Base-by-base conservation (phyloP, 2,797 vertebrate genomes). In the Lithobates pipiens region DNA sequence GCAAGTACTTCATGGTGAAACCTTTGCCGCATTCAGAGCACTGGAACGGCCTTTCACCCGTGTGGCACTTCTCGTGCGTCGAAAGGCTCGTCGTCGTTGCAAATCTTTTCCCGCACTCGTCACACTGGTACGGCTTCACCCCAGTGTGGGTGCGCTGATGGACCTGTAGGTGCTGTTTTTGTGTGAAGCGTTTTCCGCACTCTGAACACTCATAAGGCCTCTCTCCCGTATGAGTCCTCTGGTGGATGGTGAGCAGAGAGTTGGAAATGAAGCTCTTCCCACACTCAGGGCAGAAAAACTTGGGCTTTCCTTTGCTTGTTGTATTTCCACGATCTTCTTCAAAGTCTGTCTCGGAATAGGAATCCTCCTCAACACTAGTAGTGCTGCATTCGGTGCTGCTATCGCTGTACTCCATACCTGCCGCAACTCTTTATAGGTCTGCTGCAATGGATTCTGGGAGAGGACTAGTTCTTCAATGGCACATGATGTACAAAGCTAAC, bases 311-410 rank as follows among this genome's bases (percentile, higher is more conserved):
- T 25, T 65, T 10, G 4, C 23, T n/a, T 39, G 39, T 39, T 39
- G 39, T 39, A 6, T 39, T 39, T 39, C 39, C 61, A n/a, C 3
- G 32, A 2, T 65, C 61, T 11, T 25, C 39, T 39, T 39, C 39
- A 8, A 65, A 25, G n/a, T 65, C 61, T 9, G n/a, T 9, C n/a
- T 65, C 61, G 6, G 16, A 73, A 15, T 7, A 13, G 39, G 88
- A 91, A 25, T 5, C 89, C 88, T 36, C 91, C 89, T 86, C 88
- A 87, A 88, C 77, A 88, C 88, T 91, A 91, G 50, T 54, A 21
- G 50, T 18, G 18, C 16, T 6, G 15, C 39, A 39, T 5, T 16
- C 18, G 3, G 15, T 18, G 50, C 18, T 2, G 34, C 50, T 21
- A 18, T 21, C 4, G 5, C 3, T 4, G 18, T 0, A 2, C 50